Percentiles rank a stretch among this genome's conserved stretches.
phyloP scores from a whole-genome alignment of 2,113 vertebrate species.

The Mionectes macconnelli region DNA sequence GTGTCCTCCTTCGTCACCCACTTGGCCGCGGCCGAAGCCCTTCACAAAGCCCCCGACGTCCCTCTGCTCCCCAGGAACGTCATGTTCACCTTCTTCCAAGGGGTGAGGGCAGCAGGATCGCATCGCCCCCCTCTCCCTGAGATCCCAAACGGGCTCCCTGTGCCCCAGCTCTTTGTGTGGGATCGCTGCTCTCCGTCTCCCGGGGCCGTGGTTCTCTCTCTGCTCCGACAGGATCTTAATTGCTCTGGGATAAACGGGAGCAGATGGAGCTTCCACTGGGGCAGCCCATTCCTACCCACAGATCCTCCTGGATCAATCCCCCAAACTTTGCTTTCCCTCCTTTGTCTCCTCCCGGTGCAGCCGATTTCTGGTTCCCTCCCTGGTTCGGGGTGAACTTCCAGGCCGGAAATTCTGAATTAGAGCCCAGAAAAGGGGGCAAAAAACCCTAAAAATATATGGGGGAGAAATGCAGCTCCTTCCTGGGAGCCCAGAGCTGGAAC shows the following conservation, averaged over 20 bases:
- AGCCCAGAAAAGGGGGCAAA: neutral
- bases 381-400: neutral
- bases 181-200: neutral
- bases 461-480: neutral
- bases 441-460: constrained; percentile 47
- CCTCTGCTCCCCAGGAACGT: constrained; percentile 75
- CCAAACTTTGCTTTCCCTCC: neutral
- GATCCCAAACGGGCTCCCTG: neutral
- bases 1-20: constrained; percentile 85
- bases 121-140: neutral
- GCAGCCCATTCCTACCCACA: neutral
- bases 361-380: neutral
- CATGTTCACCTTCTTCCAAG: constrained; percentile 92
- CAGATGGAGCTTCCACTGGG: neutral
- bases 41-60: constrained; percentile 69
- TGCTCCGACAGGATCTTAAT: neutral
- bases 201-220: neutral
- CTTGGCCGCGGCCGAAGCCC: constrained; percentile 86
- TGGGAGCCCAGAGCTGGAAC: neutral
- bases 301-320: neutral
- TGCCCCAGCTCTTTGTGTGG: neutral
- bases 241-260: neutral
- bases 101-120: constrained; percentile 73
- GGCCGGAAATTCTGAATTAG: neutral
- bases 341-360: neutral